Conservation (phyloP, 2,113 vertebrate species). For the Mustela lutreola region DNA sequence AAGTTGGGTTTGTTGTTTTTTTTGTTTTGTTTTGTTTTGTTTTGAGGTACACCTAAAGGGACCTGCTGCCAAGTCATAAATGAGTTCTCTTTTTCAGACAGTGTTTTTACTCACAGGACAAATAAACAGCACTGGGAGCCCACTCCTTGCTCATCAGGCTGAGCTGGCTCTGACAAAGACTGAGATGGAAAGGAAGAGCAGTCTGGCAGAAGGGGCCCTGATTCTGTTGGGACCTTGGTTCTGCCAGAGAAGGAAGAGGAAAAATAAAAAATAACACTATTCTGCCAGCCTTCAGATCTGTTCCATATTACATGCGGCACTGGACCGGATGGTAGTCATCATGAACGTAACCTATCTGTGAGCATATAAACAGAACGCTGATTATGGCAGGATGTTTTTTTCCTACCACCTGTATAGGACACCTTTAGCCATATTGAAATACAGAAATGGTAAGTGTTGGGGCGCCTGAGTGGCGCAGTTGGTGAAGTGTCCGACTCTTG, state of each 20-base stretch:
- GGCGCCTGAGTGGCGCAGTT: neutral
- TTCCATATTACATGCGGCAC: neutral
- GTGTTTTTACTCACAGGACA: constrained; percentile 4
- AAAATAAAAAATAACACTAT: neutral
- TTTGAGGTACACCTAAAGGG: neutral
- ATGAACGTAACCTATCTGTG: neutral
- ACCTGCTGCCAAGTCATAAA: constrained; percentile 18
- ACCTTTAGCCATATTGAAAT: neutral
- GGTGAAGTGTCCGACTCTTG: neutral
- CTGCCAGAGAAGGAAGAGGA: neutral
- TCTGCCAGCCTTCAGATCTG: neutral
- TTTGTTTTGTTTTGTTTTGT: neutral
- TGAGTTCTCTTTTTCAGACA: constrained; percentile 6
- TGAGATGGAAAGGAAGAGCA: neutral
- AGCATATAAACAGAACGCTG: neutral
- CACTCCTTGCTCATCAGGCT: neutral
- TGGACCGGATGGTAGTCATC: neutral
- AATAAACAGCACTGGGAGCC: constrained; percentile 11
- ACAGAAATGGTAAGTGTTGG: neutral
- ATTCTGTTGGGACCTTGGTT: neutral
- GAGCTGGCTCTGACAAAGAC: neutral
- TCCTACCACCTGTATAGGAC: no score
- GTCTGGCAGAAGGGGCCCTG: neutral
- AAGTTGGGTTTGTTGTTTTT: neutral
- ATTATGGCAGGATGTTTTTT: neutral